Evolutionary conservation across 2,797 vertebrate genomes (phyloP).

Genomic region (Lepilemur septentrionalis): DNA sequence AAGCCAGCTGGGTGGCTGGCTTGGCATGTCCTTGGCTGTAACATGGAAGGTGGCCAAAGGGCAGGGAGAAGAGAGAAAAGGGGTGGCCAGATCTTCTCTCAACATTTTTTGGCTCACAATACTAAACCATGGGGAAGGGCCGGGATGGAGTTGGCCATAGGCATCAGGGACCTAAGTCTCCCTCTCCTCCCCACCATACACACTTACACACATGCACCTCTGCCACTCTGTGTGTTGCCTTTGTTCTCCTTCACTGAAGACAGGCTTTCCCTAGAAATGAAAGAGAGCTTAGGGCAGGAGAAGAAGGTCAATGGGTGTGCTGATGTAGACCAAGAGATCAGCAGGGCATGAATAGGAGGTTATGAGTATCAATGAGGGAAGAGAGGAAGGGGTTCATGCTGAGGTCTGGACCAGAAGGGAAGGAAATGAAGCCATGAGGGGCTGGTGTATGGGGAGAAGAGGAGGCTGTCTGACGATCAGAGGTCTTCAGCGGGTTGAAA

Average conservation of each 20-base stretch:
- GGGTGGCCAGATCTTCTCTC: neutral
- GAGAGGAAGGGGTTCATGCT: neutral
- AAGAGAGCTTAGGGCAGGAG: neutral
- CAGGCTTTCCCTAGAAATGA: neutral
- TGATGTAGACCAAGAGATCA: neutral
- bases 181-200: neutral
- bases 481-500: neutral
- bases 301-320: neutral
- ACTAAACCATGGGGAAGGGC: neutral
- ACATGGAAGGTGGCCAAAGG: neutral
- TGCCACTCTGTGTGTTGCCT: neutral
- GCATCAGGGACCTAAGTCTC: neutral
- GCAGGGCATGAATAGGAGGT: neutral
- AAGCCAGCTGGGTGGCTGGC: neutral
- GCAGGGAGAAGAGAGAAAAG: neutral
- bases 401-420: neutral
- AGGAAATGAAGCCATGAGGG: neutral
- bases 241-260: neutral
- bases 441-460: neutral
- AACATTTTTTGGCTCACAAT: neutral
- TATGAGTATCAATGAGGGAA: neutral
- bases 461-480: neutral
- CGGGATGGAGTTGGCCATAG: neutral
- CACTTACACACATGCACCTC: neutral
- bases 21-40: neutral